A percentile compares a stretch with the other conserved stretches of the same genome.
Evolutionary conservation across 2,888 invertebrate species (phyloP).

Genomic region (Gnatocerus cornutus): DNA sequence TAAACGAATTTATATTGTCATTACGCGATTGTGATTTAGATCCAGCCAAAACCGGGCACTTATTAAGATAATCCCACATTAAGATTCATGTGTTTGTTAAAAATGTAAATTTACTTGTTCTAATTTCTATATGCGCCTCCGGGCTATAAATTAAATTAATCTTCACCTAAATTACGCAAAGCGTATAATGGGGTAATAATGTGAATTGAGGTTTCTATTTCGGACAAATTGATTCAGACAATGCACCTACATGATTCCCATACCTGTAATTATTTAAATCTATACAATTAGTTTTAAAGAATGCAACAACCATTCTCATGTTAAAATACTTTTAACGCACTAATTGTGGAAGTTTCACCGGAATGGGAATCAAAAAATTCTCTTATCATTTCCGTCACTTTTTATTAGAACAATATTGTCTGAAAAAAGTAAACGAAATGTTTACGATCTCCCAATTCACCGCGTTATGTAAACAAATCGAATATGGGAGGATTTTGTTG

Average conservation of each 20-base stretch:
- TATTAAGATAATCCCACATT: background rate
- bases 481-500: background rate
- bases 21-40: slow-evolving; percentile 1
- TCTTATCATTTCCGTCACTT: background rate
- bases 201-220: slow-evolving; percentile 30
- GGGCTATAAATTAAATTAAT: slow-evolving; percentile 12
- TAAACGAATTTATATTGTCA: slow-evolving; percentile 5
- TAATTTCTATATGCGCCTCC: slow-evolving; percentile 1
- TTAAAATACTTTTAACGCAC: slow-evolving; percentile 27
- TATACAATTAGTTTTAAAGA: slow-evolving; percentile 18
- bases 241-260: slow-evolving; percentile 18
- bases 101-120: slow-evolving; percentile 8
- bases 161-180: slow-evolving; percentile 30
- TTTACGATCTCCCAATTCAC: slow-evolving; percentile 12
- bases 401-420: slow-evolving; percentile 10
- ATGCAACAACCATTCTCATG: slow-evolving; percentile 18
- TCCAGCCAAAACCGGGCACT: background rate
- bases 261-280: slow-evolving; percentile 25
- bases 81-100: slow-evolving; percentile 5
- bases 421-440: slow-evolving; percentile 24
- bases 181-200: background rate
- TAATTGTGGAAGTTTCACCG: slow-evolving; percentile 26
- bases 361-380: background rate
- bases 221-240: slow-evolving; percentile 16
- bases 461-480: slow-evolving; percentile 5